Evolutionary conservation across 2,888 invertebrate genomes (phyloP).

Genomic region (Digitonthophagus gazella): DNA sequence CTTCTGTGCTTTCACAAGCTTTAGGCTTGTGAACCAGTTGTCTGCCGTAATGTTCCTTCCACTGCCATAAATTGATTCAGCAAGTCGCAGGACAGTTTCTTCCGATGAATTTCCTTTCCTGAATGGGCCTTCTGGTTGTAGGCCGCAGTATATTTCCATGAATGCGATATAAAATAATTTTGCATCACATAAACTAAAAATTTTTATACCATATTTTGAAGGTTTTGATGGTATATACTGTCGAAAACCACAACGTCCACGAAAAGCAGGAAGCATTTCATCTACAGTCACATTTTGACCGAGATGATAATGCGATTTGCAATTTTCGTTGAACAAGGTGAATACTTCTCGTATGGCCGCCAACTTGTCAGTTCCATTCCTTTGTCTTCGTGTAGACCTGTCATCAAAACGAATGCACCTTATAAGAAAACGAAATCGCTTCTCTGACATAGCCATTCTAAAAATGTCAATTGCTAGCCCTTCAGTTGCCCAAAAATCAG

Average conservation of each 20-base stretch:
- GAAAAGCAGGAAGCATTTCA: conserved; percentile 38
- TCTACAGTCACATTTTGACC: conserved; percentile 38
- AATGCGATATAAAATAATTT: not conserved
- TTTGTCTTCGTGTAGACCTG: conserved; percentile 23
- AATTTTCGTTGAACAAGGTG: conserved; percentile 39
- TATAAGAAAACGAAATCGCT: conserved; percentile 28
- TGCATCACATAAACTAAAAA: not conserved
- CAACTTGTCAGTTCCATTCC: conserved; percentile 33
- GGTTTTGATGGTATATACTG: conserved; percentile 43
- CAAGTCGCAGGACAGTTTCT: too few species aligned
- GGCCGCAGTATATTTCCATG: not conserved
- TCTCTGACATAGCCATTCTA: conserved; percentile 32
- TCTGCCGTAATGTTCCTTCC: too few species aligned
- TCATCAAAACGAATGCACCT: conserved; percentile 36
- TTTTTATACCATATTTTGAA: conserved; percentile 40
- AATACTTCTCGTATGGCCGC: conserved; percentile 38
- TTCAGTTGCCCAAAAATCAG: conserved; percentile 33
- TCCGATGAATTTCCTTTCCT: too few species aligned
- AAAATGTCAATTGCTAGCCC: conserved; percentile 34
- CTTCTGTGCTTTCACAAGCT: too few species aligned
- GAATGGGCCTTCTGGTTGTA: too few species aligned
- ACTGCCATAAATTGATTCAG: too few species aligned
- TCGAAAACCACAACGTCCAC: conserved; percentile 37
- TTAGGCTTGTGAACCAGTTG: too few species aligned
- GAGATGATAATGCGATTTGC: conserved; percentile 33